Evolutionary conservation across 53 echinoderm and acorn worm species (phyloP).

Genomic region (Patiria pectinifera): DNA sequence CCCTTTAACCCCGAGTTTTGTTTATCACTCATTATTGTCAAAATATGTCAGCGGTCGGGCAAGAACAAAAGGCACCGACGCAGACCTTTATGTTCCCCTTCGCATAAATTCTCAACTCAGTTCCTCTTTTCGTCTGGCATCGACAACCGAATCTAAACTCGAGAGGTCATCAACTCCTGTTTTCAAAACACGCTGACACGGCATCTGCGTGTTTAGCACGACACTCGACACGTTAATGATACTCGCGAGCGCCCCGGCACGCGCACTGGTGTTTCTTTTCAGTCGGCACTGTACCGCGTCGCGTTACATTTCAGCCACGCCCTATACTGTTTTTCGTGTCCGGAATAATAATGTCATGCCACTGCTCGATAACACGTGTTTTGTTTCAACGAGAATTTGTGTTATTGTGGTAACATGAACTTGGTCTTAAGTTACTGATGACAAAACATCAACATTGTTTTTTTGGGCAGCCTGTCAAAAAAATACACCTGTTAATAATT

Average conservation of each 20-base stretch:
- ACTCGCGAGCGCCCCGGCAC: neutral
- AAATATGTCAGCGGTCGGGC: too few relatives aligned
- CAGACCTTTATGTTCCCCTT: neutral
- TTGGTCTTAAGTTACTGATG: neutral
- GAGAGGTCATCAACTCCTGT: neutral
- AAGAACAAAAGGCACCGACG: neutral
- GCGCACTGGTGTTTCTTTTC: neutral
- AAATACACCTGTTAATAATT: too few relatives aligned
- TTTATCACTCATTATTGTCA: too few relatives aligned
- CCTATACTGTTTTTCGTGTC: neutral
- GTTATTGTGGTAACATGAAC: neutral
- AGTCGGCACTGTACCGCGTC: neutral
- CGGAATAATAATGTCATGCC: neutral
- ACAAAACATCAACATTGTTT: neutral
- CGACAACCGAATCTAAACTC: neutral
- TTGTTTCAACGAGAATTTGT: neutral
- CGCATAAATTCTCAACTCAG: neutral
- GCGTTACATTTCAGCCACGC: neutral
- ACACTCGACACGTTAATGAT: neutral
- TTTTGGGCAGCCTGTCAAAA: neutral
- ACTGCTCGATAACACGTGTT: neutral
- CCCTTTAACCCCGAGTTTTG: neutral
- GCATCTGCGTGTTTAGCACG: neutral
- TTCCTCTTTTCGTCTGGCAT: neutral
- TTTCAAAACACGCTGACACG: slow-evolving; percentile 4